Evolutionary conservation across 2,888 invertebrate species (phyloP).

Genomic region (Branchipolynoe longqiensis): DNA sequence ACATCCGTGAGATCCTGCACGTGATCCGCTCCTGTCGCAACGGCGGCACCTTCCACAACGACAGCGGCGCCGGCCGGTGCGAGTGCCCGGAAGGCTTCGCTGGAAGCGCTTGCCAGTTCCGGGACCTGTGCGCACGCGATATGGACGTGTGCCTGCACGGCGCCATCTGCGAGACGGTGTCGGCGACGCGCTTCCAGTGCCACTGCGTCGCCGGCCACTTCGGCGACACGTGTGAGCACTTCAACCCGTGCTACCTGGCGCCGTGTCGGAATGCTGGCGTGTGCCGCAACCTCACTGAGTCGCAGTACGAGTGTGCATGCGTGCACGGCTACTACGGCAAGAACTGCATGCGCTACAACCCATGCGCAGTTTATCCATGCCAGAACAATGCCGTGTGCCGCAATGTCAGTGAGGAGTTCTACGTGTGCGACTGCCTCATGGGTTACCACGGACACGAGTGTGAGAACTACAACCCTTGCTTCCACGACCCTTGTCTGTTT

Average conservation of each 20-base stretch:
- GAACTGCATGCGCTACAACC: slow-evolving; percentile 70
- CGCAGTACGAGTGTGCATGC: slow-evolving; percentile 71
- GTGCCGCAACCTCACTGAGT: slow-evolving; percentile 67
- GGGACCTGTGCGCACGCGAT: slow-evolving; percentile 68
- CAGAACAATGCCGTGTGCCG: slow-evolving; percentile 74
- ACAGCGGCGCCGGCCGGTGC: slow-evolving; percentile 65
- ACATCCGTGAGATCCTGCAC: slow-evolving; percentile 39
- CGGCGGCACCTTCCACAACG: slow-evolving; percentile 60
- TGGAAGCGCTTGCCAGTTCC: slow-evolving; percentile 70
- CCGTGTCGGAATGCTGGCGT: slow-evolving; percentile 73
- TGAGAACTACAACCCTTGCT: slow-evolving; percentile 66
- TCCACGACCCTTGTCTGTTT: slow-evolving; percentile 70
- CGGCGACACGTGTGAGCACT: slow-evolving; percentile 73
- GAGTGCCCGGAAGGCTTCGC: slow-evolving; percentile 70
- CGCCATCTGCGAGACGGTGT: slow-evolving; percentile 69
- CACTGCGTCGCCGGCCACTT: slow-evolving; percentile 72
- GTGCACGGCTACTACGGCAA: slow-evolving; percentile 71
- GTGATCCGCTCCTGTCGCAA: slow-evolving; percentile 58
- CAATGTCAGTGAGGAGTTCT: slow-evolving; percentile 68
- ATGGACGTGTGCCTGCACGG: slow-evolving; percentile 71
- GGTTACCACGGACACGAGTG: slow-evolving; percentile 67
- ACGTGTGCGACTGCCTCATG: slow-evolving; percentile 65
- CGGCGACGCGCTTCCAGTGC: slow-evolving; percentile 70
- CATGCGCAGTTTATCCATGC: slow-evolving; percentile 75
- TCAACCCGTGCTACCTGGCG: slow-evolving; percentile 72